These are phyloP conservation scores for Drosophila carrolli DNA, from an alignment of 1,140 invertebrate genomes.

Conservation along the genomic window DNA sequence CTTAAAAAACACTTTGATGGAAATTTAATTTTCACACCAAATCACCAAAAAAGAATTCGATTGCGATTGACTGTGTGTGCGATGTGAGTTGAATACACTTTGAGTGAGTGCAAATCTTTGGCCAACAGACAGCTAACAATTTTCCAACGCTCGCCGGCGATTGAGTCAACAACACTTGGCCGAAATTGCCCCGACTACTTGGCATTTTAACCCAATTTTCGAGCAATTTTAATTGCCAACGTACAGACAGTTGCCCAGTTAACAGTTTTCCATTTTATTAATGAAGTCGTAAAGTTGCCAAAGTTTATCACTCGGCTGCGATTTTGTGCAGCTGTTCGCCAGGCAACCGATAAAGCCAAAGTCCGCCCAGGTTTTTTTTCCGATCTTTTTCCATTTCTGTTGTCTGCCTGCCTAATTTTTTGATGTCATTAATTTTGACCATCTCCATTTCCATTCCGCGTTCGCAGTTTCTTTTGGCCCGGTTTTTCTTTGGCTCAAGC, in stretches of 20 bases:
- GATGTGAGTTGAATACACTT: neutral
- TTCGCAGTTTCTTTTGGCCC: slow-evolving; percentile 20
- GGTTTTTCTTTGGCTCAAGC: slow-evolving; percentile 8
- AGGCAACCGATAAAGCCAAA: slow-evolving; percentile 2
- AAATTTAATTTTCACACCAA: slow-evolving; percentile 2
- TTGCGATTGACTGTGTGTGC: neutral
- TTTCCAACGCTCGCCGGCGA: neutral
- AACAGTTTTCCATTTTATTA: slow-evolving; percentile 41
- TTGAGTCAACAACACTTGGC: slow-evolving; percentile 24
- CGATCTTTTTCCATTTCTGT: slow-evolving; percentile 1
- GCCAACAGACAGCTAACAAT: slow-evolving; percentile 19
- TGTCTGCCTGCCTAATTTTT: slow-evolving; percentile 32
- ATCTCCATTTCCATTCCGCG: slow-evolving; percentile 24
- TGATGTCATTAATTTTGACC: slow-evolving; percentile 47
- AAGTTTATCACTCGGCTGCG: slow-evolving; percentile 49
- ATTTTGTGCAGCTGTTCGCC: slow-evolving; percentile 15
- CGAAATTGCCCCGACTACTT: slow-evolving; percentile 15
- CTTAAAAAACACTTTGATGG: slow-evolving; percentile 10
- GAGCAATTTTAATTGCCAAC: slow-evolving; percentile 44
- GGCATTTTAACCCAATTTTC: slow-evolving; percentile 48
- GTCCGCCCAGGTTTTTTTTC: neutral
- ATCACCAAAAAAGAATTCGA: slow-evolving; percentile 4
- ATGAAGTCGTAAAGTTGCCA: slow-evolving; percentile 41
- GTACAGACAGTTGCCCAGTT: slow-evolving; percentile 9
- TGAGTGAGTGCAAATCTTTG: slow-evolving; percentile 33